Percentiles rank a stretch among this genome's conserved stretches.
phyloP scores from a whole-genome alignment of 2,888 invertebrate genomes.

The Synanthedon formicaeformis region DNA sequence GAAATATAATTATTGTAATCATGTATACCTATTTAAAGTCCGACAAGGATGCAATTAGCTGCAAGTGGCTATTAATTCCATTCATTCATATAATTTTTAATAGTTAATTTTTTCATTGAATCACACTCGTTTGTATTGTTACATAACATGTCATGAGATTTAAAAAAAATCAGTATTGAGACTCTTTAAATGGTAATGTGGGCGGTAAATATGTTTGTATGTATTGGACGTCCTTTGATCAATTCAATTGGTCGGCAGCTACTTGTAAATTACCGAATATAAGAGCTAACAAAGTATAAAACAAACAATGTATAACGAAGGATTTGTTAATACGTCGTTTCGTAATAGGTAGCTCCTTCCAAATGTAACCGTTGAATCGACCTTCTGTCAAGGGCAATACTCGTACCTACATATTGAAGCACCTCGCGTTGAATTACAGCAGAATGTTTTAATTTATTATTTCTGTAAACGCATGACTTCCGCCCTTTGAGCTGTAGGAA shows the following conservation, averaged over 20 bases:
- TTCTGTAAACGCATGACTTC: slow-evolving; percentile 59
- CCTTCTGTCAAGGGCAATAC: slow-evolving; percentile 55
- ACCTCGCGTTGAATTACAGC: slow-evolving; percentile 41
- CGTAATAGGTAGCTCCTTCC: slow-evolving; percentile 37
- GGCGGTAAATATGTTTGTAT: slow-evolving; percentile 3
- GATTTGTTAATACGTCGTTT: slow-evolving; percentile 37
- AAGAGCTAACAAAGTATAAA: slow-evolving; percentile 26
- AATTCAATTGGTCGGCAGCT: slow-evolving; percentile 40
- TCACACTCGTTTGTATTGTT: neutral
- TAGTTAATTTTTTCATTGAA: neutral
- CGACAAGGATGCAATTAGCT: slow-evolving; percentile 11
- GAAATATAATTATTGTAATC: slow-evolving; percentile 1
- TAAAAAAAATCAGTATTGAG: neutral
- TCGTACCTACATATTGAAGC: slow-evolving; percentile 23
- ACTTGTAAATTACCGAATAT: slow-evolving; percentile 57
- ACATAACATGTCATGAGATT: neutral
- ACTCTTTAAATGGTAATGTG: slow-evolving; percentile 2
- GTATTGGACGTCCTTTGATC: slow-evolving; percentile 33
- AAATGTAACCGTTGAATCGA: slow-evolving; percentile 41
- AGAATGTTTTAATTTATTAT: slow-evolving; percentile 56
- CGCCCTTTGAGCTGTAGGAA: slow-evolving; percentile 65
- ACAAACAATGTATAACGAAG: slow-evolving; percentile 34
- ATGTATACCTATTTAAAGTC: slow-evolving; percentile 8
- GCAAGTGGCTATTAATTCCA: neutral
- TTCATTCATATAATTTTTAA: neutral